These are phyloP conservation scores for Spatula clypeata DNA, from an alignment of 2,797 vertebrate species.

Conservation along the genomic window DNA sequence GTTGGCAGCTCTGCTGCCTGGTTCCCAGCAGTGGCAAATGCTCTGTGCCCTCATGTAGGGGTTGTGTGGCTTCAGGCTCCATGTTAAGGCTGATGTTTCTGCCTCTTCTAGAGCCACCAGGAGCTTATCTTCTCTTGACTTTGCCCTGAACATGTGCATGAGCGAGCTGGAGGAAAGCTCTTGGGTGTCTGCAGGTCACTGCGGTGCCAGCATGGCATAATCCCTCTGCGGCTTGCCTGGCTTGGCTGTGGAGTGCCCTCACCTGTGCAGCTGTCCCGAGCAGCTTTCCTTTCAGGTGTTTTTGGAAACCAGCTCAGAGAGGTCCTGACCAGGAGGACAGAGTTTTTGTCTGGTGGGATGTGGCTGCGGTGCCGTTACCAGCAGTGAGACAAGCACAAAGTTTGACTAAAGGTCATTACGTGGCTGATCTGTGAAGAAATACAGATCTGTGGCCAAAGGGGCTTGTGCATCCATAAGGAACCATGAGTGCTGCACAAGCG, in stretches of 20 bases:
- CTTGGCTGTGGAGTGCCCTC: rapidly evolving
- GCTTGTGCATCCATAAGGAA: not conserved
- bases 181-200: too few species aligned
- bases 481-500: not conserved
- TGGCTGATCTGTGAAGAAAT: rapidly evolving
- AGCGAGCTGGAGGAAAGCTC: not conserved
- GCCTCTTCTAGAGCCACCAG: rapidly evolving
- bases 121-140: not conserved
- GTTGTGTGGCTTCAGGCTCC: rapidly evolving
- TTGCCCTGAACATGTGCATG: rapidly evolving
- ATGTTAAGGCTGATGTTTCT: rapidly evolving
- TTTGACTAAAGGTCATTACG: not conserved
- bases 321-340: not conserved
- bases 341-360: not conserved
- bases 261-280: rapidly evolving
- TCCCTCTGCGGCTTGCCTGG: not conserved
- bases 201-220: rapidly evolving
- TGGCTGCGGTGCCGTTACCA: rapidly evolving
- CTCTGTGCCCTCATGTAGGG: not conserved
- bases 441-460: not conserved
- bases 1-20: not conserved
- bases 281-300: not conserved
- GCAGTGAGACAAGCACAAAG: rapidly evolving
- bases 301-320: not conserved
- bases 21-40: not conserved